Base-by-base conservation (phyloP, 2,888 invertebrate species). In the Cephus nigrinus region DNA sequence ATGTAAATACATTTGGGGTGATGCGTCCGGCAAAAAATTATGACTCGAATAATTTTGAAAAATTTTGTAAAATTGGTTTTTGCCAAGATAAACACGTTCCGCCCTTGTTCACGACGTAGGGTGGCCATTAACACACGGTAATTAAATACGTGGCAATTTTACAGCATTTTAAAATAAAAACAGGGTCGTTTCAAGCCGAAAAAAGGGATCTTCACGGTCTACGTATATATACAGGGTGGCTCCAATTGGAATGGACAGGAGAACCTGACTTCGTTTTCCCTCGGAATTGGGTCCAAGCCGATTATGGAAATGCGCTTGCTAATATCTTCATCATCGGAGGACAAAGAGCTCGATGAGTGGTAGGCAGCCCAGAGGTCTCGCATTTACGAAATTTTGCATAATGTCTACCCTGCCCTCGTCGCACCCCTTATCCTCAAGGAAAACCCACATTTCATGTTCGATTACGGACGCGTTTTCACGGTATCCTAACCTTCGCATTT, bases 91-190 rank as follows among this genome's bases (percentile, higher is more conserved):
- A 40, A 40, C 40, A 35, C 36, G 1, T 9, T 9, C 5, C 55
- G 23, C 55, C 23, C 55, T 15, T 9, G 55, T 55, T 2, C 55
- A 2, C 9, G 55, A 1, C 35, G 55, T 36, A 68, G 75, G 78
- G 73, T 72, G 55, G 75, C 78, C 72, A 78, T 78, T 78, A 78
- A 75, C 78, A 73, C 78, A 68, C 75, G 71, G n/a, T 78, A 78
- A 78, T 78, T 78, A 78, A 78, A 78, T 78, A 78, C 75, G 78
- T 75, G 73, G 75, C 78, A 78, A 78, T 78, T 78, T 78, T 68
- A 68, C 55, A 78, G 68, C 78, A 55, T 78, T 78, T 78, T 78
- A 78, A 75, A 71, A 33, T 33, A 71, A 71, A 71, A 71, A 31
- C 33, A 71, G 71, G 71, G 71, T 71, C 31, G 71, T 3, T 31